Percentiles rank a stretch among this genome's conserved stretches.
phyloP scores from a whole-genome alignment of 2,797 vertebrate species.

The Anguilla obscura region DNA sequence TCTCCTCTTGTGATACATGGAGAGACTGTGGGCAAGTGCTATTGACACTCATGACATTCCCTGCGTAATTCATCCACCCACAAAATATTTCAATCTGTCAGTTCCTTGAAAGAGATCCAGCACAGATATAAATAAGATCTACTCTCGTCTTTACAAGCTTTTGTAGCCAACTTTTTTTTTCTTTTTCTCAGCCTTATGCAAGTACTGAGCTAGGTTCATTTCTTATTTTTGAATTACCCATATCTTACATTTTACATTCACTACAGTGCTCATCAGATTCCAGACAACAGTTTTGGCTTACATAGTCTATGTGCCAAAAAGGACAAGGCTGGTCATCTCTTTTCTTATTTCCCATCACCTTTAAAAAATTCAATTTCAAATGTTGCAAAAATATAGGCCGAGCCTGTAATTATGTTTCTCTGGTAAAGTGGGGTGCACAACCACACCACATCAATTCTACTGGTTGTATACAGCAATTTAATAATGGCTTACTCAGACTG shows the following conservation, averaged over 20 bases:
- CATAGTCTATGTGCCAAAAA: not conserved
- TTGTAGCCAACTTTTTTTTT: conserved; percentile 36
- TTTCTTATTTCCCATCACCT: not conserved
- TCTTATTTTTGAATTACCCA: not conserved
- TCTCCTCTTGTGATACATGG: conserved; percentile 47
- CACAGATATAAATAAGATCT: conserved; percentile 71
- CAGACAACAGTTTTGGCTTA: not conserved
- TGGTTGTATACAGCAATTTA: not conserved
- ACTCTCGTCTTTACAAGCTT: conserved; percentile 45
- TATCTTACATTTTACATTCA: not conserved
- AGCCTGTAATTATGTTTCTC: not conserved
- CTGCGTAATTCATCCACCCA: conserved; percentile 70
- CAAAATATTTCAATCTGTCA: conserved; percentile 69
- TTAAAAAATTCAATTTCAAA: not conserved
- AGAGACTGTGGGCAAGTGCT: conserved; percentile 58
- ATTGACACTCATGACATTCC: conserved; percentile 64
- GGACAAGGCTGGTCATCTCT: not conserved
- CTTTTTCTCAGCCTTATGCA: conserved; percentile 23
- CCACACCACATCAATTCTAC: not conserved
- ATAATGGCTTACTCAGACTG: not conserved
- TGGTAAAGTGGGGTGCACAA: not conserved
- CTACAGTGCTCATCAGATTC: not conserved
- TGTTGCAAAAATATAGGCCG: not conserved
- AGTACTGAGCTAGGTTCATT: conserved; percentile 26
- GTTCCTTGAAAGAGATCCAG: conserved; percentile 66